phyloP scores from a whole-genome alignment of 92 coral and sea anemone species.

The Phenganax stokvisi region DNA sequence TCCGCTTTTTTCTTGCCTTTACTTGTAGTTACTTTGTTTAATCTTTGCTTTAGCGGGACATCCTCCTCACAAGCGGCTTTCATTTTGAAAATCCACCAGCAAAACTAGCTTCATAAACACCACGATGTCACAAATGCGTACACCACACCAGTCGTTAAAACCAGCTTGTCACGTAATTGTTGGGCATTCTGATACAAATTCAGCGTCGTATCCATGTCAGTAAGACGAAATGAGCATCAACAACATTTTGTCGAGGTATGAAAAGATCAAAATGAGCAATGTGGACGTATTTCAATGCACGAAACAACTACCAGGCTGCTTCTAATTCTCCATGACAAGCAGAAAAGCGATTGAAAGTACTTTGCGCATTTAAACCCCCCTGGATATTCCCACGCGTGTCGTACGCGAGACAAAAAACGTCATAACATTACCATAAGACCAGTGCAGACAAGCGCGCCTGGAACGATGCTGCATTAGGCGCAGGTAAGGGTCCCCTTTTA shows the following conservation, averaged over 20 bases:
- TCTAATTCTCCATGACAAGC: no score
- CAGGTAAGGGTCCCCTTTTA: no score
- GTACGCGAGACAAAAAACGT: no score
- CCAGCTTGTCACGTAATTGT: neutral
- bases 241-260: neutral
- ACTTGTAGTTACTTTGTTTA: neutral
- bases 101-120: conserved; percentile 7
- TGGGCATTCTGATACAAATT: neutral
- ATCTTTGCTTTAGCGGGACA: conserved; percentile 18
- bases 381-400: no score
- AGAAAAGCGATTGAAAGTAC: no score
- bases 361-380: no score
- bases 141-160: conserved; percentile 3
- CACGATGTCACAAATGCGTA: neutral
- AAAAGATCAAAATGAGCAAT: no score
- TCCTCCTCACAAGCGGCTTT: neutral
- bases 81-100: neutral
- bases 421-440: no score
- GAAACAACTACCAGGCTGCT: no score
- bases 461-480: no score
- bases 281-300: no score
- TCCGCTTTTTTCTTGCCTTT: neutral
- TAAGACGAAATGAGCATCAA: neutral
- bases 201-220: neutral
- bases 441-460: no score